Evolutionary conservation across 1,140 invertebrate species (phyloP).

Genomic region (Diploscapter pachys): DNA sequence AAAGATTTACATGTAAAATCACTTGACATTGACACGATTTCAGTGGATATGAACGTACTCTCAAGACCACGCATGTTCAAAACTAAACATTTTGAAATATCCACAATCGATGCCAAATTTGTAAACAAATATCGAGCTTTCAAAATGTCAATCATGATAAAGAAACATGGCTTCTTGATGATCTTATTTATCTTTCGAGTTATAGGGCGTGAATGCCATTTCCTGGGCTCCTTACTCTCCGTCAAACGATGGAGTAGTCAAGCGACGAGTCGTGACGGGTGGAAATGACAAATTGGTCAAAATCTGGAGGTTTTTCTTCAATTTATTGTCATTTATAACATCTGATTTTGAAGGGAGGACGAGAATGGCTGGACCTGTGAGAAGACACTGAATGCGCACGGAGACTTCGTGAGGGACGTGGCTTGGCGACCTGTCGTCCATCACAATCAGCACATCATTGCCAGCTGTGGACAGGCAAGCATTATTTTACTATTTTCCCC

Average conservation of each 20-base stretch:
- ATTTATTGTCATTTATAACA: constrained; percentile 8
- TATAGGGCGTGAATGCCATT: constrained; percentile 91
- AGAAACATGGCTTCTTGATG: no score
- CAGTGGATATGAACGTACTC: no score
- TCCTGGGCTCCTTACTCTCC: constrained; percentile 78
- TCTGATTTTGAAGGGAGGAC: constrained; percentile 65
- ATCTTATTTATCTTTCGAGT: neutral
- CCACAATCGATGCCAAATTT: neutral
- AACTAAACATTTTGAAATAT: constrained; percentile 12
- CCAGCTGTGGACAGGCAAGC: constrained; percentile 73
- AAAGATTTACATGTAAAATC: no score
- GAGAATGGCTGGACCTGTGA: constrained; percentile 81
- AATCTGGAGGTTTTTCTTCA: constrained; percentile 78
- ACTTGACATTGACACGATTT: no score
- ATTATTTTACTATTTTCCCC: no score
- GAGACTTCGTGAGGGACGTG: constrained; percentile 95
- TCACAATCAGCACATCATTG: constrained; percentile 78
- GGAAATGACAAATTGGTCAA: constrained; percentile 97
- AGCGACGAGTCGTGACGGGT: constrained; percentile 84
- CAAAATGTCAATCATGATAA: no score
- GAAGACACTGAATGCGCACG: constrained; percentile 85
- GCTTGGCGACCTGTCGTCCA: constrained; percentile 94
- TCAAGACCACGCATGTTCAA: neutral
- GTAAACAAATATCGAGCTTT: no score
- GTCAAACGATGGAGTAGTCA: constrained; percentile 12